Base-by-base conservation (phyloP, 2,113 vertebrate species). In the Eptesicus fuscus region DNA sequence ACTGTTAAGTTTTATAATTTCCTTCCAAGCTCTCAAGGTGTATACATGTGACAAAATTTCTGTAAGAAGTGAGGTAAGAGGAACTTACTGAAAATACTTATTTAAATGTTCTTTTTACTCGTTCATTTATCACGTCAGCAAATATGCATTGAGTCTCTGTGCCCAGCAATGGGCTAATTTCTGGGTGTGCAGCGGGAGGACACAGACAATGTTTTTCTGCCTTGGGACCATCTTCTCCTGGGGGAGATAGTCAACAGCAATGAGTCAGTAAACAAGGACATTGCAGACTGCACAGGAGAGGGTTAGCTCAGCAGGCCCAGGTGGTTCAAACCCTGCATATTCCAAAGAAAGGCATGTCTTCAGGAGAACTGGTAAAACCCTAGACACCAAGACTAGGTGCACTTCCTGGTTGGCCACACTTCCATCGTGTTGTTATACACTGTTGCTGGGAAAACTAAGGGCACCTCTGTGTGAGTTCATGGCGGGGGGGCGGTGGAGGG, bases 1-100 rank as follows among this genome's bases (percentile, higher is more conserved):
- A 93, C 83, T 77, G 44, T 70, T 94, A 42, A n/a, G 56, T 69
- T 90, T 95, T 91, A 63, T 17, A n/a, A 77, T 67, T 91, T 89
- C 78, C 42, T 93, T 85, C 67, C 6, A 86, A 77, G 25, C 4
- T 69, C 61, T 77, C 71, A 89, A 73, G 71, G n/a, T 88, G 4
- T 63, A 23, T 49, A 30, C n/a, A 9, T 2, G 40, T 70, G 80
- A 87, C 84, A 70, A 89, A 79, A 56, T 73, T n/a, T 53, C 59
- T 67, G 1, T 56, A 61, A 79, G 71, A 74, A 91, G 49, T 18
- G 37, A 71, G n/a, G 40, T 65, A 91, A 93, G 30, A 94, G 4
- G 40, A 83, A 35, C 5, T 49, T 69, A 82, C 2, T 79, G 67
- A 63, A 86, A 78, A 88, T 74, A 30, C 4, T 80, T 85, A 63